phyloP scores from a whole-genome alignment of 53 echinoderm and acorn worm species.

The Paracentrotus lividus region DNA sequence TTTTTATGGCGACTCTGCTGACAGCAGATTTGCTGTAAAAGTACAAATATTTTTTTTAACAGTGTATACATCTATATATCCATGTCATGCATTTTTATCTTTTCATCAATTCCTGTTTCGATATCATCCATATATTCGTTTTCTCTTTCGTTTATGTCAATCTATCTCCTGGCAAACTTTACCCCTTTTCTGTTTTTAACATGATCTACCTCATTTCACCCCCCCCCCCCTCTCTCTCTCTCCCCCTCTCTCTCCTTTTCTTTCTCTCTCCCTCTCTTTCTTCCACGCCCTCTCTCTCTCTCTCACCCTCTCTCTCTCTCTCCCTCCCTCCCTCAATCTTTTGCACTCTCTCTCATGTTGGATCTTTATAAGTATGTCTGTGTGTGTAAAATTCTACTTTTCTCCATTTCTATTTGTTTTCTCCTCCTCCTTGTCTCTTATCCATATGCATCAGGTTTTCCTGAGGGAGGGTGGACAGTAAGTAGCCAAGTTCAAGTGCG shows the following conservation, averaged over 20 bases:
- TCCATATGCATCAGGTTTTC: background rate
- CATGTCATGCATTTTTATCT: too few species aligned
- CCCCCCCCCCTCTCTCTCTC: background rate
- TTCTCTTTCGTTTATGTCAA: background rate
- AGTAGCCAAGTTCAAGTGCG: constrained; percentile 45
- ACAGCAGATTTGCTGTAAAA: too few species aligned
- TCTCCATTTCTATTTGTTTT: background rate
- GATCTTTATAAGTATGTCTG: background rate
- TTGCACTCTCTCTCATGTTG: background rate
- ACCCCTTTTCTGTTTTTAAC: background rate
- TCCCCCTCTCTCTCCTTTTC: background rate
- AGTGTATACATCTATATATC: too few species aligned
- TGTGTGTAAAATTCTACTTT: too few species aligned
- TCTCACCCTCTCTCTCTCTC: background rate
- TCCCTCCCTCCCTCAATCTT: background rate
- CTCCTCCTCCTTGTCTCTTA: background rate
- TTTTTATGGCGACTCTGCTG: too few species aligned
- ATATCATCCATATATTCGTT: background rate
- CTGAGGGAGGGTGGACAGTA: background rate
- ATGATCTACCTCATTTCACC: background rate
- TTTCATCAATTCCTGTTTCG: background rate
- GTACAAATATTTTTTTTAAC: too few species aligned
- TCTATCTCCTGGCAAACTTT: background rate
- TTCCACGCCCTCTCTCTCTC: background rate
- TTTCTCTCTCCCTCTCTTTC: background rate